A percentile compares a stretch with the other conserved stretches of the same genome.
phyloP scores from a whole-genome alignment of 2,888 invertebrate genomes.

The Zonitis immaculata region DNA sequence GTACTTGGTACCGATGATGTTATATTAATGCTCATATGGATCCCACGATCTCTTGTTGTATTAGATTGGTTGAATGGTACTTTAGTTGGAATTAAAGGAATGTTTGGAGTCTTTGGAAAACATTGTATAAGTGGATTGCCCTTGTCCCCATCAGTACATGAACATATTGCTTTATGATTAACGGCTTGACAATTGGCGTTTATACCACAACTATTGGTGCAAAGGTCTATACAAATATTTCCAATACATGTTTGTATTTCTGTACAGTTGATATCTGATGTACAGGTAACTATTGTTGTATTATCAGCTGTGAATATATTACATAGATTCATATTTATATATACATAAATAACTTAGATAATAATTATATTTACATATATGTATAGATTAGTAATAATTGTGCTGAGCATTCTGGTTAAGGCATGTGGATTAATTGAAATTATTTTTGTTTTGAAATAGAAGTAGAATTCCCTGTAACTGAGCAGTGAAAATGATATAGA shows the following conservation, averaged over 20 bases:
- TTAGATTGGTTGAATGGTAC: constrained; percentile 19
- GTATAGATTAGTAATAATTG: neutral
- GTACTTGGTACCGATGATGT: constrained; percentile 10
- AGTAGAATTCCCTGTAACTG: neutral
- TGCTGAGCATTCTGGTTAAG: constrained; percentile 24
- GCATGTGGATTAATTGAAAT: constrained; percentile 15
- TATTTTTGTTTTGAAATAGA: constrained; percentile 16
- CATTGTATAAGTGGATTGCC: constrained; percentile 55
- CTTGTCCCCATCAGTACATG: constrained; percentile 49
- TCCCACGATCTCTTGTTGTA: constrained; percentile 22
- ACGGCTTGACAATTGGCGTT: constrained; percentile 51
- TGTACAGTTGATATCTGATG: constrained; percentile 52
- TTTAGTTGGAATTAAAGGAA: constrained; percentile 2
- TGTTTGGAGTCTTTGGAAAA: constrained; percentile 23
- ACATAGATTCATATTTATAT: constrained; percentile 38
- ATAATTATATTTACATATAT: constrained; percentile 25
- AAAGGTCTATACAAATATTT: constrained; percentile 53
- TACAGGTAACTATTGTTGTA: constrained; percentile 48
- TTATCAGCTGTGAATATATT: constrained; percentile 50
- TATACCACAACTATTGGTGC: constrained; percentile 49
- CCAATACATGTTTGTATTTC: constrained; percentile 52
- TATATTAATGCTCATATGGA: constrained; percentile 18
- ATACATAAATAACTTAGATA: constrained; percentile 39
- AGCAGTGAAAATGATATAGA: neutral
- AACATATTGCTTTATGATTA: constrained; percentile 51